These are phyloP conservation scores for Endotricha flammealis DNA, from an alignment of 2,888 invertebrate genomes.

Conservation along the genomic window DNA sequence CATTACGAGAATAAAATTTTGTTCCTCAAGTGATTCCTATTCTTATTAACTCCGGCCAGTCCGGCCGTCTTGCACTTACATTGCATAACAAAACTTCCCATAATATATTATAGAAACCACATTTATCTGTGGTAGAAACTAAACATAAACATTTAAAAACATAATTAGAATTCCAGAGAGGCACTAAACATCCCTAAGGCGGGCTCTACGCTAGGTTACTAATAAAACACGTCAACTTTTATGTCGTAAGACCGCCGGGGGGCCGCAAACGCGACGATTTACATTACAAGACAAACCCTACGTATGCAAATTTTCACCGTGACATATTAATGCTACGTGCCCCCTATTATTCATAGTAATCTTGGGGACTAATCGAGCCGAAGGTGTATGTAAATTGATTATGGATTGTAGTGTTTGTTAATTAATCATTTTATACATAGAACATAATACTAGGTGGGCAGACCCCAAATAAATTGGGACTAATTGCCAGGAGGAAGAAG, in stretches of 20 bases:
- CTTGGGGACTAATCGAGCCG: not conserved
- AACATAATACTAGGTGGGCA: no score
- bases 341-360: constrained; percentile 25
- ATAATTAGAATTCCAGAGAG: constrained; percentile 11
- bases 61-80: no score
- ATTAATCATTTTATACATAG: no score
- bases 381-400: not conserved
- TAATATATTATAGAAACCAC: no score
- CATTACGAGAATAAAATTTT: no score
- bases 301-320: constrained; percentile 47
- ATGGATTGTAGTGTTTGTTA: constrained; percentile 3
- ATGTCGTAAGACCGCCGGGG: constrained; percentile 32
- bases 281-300: constrained; percentile 26
- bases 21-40: no score
- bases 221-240: constrained; percentile 34
- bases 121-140: not conserved
- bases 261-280: constrained; percentile 27
- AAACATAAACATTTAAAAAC: constrained; percentile 2
- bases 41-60: no score
- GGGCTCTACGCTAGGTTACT: constrained; percentile 9
- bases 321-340: constrained; percentile 45
- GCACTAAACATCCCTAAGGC: constrained; percentile 11
- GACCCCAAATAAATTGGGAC: no score
- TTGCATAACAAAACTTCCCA: no score
- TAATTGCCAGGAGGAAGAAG: no score